Evolutionary conservation across 2,113 vertebrate species (phyloP).

Genomic region (Pomatorhinus ruficollis): DNA sequence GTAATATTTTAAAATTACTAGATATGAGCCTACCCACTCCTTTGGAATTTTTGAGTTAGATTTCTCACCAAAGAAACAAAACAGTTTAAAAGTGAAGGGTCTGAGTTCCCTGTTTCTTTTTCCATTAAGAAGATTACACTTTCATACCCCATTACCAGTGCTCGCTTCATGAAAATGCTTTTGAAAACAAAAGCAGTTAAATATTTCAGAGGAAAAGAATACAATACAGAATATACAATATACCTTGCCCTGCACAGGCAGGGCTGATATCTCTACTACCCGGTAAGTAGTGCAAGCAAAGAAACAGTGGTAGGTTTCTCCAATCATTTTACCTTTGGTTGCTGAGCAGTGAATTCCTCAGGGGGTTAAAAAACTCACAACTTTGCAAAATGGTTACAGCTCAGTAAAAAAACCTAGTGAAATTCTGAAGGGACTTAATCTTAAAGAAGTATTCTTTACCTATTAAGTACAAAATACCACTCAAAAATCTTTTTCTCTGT

Average conservation of each 20-base stretch:
- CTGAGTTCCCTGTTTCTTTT: background rate
- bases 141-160: background rate
- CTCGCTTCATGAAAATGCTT: background rate
- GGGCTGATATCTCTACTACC: background rate
- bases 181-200: background rate
- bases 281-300: background rate
- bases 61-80: background rate
- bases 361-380: background rate
- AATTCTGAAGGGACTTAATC: background rate
- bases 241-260: background rate
- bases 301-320: background rate
- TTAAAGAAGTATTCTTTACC: background rate
- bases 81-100: background rate
- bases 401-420: background rate
- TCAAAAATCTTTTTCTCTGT: background rate
- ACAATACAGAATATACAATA: background rate
- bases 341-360: background rate
- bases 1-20: background rate
- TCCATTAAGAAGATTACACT: background rate
- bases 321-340: background rate
- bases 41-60: background rate
- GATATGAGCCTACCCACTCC: background rate
- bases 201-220: background rate
- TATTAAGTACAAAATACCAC: background rate
- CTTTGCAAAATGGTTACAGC: background rate